These are phyloP conservation scores for Xestia xanthographa DNA, from an alignment of 2,888 invertebrate genomes.

Conservation along the genomic window DNA sequence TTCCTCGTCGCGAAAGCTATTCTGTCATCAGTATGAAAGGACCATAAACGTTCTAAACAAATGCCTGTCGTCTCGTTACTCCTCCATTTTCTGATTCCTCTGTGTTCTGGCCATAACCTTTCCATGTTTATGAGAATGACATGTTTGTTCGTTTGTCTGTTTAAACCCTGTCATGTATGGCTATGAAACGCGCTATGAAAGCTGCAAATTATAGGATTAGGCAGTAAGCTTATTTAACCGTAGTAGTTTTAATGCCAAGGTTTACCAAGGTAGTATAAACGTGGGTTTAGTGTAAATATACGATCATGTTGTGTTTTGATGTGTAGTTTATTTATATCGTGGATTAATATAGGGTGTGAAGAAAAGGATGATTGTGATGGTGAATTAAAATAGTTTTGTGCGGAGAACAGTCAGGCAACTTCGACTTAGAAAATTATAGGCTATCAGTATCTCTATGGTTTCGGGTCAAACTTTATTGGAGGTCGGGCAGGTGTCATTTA, in stretches of 20 bases:
- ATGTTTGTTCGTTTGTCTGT: constrained; percentile 47
- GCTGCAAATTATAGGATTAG: constrained; percentile 58
- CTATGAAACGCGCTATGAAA: constrained; percentile 45
- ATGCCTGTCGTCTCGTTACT: neutral
- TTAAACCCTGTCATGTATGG: constrained; percentile 53
- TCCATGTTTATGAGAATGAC: constrained; percentile 54
- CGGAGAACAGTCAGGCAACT: too few species aligned
- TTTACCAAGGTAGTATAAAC: constrained; percentile 44
- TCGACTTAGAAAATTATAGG: neutral
- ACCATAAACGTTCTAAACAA: constrained; percentile 7
- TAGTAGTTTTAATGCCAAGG: constrained; percentile 27
- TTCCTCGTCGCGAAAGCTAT: neutral
- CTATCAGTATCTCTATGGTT: neutral
- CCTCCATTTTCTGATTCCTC: constrained; percentile 42
- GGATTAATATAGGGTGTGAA: neutral
- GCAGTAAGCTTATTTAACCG: constrained; percentile 24
- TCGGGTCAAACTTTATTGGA: neutral
- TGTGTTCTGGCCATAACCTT: constrained; percentile 39
- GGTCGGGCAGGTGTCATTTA: neutral
- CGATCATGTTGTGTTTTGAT: constrained; percentile 32
- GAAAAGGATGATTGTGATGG: neutral
- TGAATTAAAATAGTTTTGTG: constrained; percentile 4
- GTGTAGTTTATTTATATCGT: constrained; percentile 11
- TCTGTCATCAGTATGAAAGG: neutral
- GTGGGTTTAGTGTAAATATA: constrained; percentile 38